A percentile compares a stretch with the other conserved stretches of the same genome.
Evolutionary conservation across 1,140 invertebrate species (phyloP).

Genomic region (Drosophila sucinea): DNA sequence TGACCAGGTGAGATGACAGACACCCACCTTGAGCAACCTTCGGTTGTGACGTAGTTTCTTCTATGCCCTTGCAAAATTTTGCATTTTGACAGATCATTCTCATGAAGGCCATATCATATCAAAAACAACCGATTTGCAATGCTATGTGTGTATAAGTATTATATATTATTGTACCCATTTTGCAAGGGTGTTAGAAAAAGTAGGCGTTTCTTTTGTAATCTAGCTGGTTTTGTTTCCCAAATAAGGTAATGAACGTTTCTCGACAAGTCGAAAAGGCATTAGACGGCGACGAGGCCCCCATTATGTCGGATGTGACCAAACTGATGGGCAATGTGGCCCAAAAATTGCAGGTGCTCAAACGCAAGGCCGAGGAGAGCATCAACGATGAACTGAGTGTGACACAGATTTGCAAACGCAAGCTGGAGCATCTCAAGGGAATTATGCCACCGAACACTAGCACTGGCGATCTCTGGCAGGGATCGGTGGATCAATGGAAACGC

Average conservation of each 20-base stretch:
- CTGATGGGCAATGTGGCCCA: constrained; percentile 95
- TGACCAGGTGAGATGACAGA: constrained; percentile 87
- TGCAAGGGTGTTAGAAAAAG: background rate
- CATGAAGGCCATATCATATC: background rate
- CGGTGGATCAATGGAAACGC: constrained; percentile 89
- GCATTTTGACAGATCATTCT: constrained; percentile 1
- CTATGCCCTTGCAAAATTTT: constrained; percentile 5
- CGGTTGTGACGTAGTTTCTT: background rate
- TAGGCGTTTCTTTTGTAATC: background rate
- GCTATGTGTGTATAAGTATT: background rate
- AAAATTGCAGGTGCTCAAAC: constrained; percentile 94
- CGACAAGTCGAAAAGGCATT: constrained; percentile 92
- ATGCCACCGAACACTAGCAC: constrained; percentile 46
- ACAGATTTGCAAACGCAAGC: constrained; percentile 90
- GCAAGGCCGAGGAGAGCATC: constrained; percentile 97
- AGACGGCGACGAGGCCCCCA: constrained; percentile 56
- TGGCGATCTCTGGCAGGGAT: constrained; percentile 84
- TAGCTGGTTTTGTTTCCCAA: background rate
- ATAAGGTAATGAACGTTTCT: constrained; percentile 86
- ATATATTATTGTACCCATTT: background rate
- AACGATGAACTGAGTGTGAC: constrained; percentile 93
- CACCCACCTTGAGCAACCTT: background rate
- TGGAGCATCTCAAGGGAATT: constrained; percentile 97
- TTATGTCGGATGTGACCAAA: constrained; percentile 88
- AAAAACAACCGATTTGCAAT: background rate